Percentiles rank a stretch among this genome's conserved stretches.
Evolutionary conservation across 2,888 invertebrate species (phyloP).

Genomic region (Iselma pallidipennis): DNA sequence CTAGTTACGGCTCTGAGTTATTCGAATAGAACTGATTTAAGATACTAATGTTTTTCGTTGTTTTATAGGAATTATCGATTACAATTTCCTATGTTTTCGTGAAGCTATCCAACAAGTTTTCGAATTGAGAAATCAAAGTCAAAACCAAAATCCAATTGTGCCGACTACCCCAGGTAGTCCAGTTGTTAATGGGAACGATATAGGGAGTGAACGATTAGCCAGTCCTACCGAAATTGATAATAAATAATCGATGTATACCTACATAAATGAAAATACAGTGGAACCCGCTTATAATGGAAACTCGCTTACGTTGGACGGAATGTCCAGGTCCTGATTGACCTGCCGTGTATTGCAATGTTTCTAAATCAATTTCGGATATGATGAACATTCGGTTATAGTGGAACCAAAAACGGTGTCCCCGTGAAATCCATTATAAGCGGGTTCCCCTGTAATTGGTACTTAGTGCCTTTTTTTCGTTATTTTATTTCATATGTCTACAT

Average conservation of each 20-base stretch:
- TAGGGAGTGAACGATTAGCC: constrained; percentile 44
- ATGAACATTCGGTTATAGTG: too few species aligned
- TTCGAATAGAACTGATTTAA: too few species aligned
- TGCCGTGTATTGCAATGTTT: too few species aligned
- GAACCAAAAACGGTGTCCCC: too few species aligned
- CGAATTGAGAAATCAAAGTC: constrained; percentile 74
- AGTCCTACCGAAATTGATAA: constrained; percentile 42
- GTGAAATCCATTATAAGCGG: too few species aligned
- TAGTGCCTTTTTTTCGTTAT: neutral
- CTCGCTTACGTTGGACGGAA: too few species aligned
- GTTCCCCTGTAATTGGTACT: too few species aligned
- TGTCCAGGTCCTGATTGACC: too few species aligned
- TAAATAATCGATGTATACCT: constrained; percentile 32
- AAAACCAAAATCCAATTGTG: constrained; percentile 33
- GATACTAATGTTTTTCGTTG: neutral
- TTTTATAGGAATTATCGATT: constrained; percentile 89
- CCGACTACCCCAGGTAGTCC: constrained; percentile 53
- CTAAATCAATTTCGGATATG: too few species aligned
- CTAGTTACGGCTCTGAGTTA: too few species aligned
- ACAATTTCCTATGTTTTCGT: constrained; percentile 97
- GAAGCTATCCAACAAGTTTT: constrained; percentile 96
- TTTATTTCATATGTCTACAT: neutral
- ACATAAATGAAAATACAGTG: too few species aligned
- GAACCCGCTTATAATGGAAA: too few species aligned
- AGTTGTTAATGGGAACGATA: constrained; percentile 52